Base-by-base conservation (phyloP, 2,888 invertebrate genomes). In the Pilophorus perplexus region DNA sequence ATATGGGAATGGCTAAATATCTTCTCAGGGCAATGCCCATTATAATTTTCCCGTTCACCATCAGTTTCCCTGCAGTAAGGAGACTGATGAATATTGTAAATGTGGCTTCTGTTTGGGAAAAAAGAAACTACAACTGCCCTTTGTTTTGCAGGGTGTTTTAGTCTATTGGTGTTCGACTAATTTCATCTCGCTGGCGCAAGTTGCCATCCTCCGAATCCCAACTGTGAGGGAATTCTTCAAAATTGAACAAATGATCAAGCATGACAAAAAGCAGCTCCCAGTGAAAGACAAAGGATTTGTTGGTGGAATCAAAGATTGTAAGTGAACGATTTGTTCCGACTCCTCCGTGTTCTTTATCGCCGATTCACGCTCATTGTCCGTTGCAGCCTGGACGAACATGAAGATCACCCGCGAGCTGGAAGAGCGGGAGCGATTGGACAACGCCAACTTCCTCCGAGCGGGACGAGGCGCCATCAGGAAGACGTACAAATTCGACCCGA, bases 161-260 rank as follows among this genome's bases (percentile, higher is more conserved):
- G 86, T 88, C 28, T 97, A 97, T 75, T 97, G 96, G 96, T 83
- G 85, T 14, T 85, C 90, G 23, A 89, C 87, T 72, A 97, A 97
- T 77, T 83, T 89, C 48, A 85, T 94, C 70, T 93, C 94, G 0
- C 77, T 97, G 2, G 70, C 81, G 0, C 94, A 95, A 85, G 90
- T 89, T 5, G 83, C 85, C 6, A 60, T 93, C 62, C 77, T 97
- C 12, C 87, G 83, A 78, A 81, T 90, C 69, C 89, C 92, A 6
- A 76, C 79, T 22, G 86, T 96, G 0, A 80, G 90, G 73, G 80
- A 82, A 1, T 87, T 83, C 73, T 90, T 91, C 68, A 86, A 88
- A 68, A 93, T 96, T 66, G 87, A 87, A 2, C 62, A 23, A 5
- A 1, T 62, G 1, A 18, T 62, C 5, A 78, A 78, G 66, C 71